Evolutionary conservation across 2,888 invertebrate species (phyloP), one percentile per base, ranked within the genome.

Genomic region (Chesias legatella): DNA sequence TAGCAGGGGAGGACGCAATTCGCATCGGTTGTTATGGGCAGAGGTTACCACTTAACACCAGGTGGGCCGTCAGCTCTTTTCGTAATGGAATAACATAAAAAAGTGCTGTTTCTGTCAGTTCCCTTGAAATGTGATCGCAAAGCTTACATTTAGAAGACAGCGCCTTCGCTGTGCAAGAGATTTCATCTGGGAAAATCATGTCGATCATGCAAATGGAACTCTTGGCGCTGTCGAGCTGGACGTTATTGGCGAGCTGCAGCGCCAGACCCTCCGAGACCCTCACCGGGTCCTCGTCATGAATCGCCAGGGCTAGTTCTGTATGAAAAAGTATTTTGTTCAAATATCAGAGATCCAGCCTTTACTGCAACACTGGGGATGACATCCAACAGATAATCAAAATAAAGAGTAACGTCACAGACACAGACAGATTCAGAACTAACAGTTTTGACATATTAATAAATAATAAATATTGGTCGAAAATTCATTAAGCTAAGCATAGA

Each of bases 261-360:
- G 81, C 83, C 23, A 84, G 49, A 0, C 73, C 70, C 28, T 83
- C 78, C 0, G 71, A 43, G 1, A 65, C 36, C 21, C 51, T 58
- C 8, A 66, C 67, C 39, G 74, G 69, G 42, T 77, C 65, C 5
- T 77, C 75, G 3, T 81, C 75, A 48, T 77, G 67, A 0, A 69
- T 23, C 0, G 72, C 58, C 4, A 82, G 40, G 8, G 53, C 61
- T 3, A 80, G 20, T 48, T 79, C 85, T 85, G 60, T 5, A 60
- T 54, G 17, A 21, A 6, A 21, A 0, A 13, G 7, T 17, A 3
- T 6, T 6, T 7, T 2, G 2, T 22, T 22, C 22, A 7, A 22
- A 22, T 22, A 6, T 22, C 6, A n/a, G 6, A 7, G n/a, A 1
- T 5, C 1, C 6, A 22, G 22, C 1, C 6, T 22, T 22, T 1